A percentile compares a stretch with the other conserved stretches of the same genome.
Evolutionary conservation across 1,140 invertebrate genomes (phyloP).

Genomic region (Sarcophaga bullata): DNA sequence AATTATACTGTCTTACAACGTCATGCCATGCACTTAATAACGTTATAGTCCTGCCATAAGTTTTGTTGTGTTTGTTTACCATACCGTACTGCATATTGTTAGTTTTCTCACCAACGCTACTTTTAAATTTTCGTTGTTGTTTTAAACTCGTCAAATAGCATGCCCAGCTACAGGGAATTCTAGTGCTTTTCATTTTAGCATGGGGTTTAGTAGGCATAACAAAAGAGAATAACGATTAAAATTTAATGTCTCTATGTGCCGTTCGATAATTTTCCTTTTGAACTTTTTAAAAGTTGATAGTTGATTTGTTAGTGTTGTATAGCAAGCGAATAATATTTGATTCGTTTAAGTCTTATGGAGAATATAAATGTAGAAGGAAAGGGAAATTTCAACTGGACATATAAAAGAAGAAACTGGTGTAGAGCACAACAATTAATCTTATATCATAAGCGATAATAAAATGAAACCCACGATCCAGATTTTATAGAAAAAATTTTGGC

Average conservation of each 20-base stretch:
- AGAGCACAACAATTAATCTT: too few species aligned
- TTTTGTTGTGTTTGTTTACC: neutral
- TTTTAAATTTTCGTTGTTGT: neutral
- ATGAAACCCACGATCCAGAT: too few species aligned
- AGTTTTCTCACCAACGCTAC: slow-evolving; percentile 20
- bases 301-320: neutral
- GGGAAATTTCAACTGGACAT: too few species aligned
- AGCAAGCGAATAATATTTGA: neutral
- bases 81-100: slow-evolving; percentile 18
- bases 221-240: neutral
- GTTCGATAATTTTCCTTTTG: neutral
- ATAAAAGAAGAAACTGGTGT: too few species aligned
- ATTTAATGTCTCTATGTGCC: neutral
- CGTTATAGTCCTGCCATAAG: neutral
- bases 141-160: neutral
- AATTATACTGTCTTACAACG: neutral
- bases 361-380: too few species aligned
- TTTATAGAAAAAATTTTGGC: too few species aligned
- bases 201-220: neutral
- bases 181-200: neutral
- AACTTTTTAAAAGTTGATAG: neutral
- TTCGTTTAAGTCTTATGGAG: too few species aligned
- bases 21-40: slow-evolving; percentile 22
- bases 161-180: neutral
- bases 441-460: too few species aligned